Conservation (phyloP, 2,888 invertebrate genomes). For the Phragmatobia fuliginosa region DNA sequence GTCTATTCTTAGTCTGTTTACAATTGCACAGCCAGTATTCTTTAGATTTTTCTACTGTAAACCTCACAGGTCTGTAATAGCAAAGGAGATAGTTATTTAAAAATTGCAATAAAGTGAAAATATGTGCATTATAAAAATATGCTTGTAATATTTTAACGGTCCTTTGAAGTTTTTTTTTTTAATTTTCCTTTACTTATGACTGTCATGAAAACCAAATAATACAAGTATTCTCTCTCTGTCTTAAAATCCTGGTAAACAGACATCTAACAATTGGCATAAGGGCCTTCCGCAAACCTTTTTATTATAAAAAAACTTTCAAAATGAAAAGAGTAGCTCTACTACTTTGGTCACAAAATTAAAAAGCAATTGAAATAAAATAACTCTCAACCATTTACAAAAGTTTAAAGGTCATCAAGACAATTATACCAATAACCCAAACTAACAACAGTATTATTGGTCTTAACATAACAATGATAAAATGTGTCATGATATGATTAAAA, state of each 20-base stretch:
- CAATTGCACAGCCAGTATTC: slow-evolving; percentile 99
- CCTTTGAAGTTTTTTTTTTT: too few species aligned
- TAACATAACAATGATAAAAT: background rate
- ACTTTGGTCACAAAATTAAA: background rate
- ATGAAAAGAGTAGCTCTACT: too few species aligned
- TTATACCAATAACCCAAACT: background rate
- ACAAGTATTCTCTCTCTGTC: too few species aligned
- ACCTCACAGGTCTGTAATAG: slow-evolving; percentile 90
- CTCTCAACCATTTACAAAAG: background rate
- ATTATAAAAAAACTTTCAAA: too few species aligned
- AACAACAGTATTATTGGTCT: background rate
- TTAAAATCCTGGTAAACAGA: too few species aligned
- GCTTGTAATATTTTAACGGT: too few species aligned
- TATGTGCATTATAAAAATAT: too few species aligned
- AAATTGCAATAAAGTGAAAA: background rate
- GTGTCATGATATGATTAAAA: background rate
- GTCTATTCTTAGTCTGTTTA: slow-evolving; percentile 96
- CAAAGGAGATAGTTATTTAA: background rate
- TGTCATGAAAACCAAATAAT: too few species aligned
- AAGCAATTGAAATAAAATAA: too few species aligned
- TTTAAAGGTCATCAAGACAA: background rate
- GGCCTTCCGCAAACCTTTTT: too few species aligned
- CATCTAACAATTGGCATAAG: too few species aligned
- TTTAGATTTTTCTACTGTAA: slow-evolving; percentile 94
- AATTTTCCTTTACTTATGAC: too few species aligned